Evolutionary conservation across 2,113 vertebrate genomes (phyloP).

Genomic region (Thryonomys swinderianus): DNA sequence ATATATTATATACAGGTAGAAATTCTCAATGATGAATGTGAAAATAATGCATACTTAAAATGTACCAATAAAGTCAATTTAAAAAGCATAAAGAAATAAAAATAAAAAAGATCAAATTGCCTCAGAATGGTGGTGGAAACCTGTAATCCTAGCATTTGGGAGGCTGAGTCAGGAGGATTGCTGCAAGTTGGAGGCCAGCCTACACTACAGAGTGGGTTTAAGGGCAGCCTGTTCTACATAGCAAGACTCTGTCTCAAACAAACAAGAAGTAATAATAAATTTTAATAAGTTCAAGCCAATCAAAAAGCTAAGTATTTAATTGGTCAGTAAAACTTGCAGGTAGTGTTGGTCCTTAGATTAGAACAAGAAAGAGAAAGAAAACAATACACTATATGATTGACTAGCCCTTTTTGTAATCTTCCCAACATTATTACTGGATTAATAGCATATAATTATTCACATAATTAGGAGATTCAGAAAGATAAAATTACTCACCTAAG

Average conservation of each 20-base stretch:
- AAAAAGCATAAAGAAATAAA: too few species aligned
- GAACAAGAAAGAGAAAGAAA: conserved; percentile 34
- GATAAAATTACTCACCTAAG: background rate
- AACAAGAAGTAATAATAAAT: background rate
- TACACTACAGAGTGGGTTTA: background rate
- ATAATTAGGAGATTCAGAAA: conserved; percentile 17
- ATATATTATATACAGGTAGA: too few species aligned
- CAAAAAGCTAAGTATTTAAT: background rate
- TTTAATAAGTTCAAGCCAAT: background rate
- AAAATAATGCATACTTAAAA: too few species aligned
- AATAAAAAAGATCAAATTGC: background rate
- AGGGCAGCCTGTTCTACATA: background rate
- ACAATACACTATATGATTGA: too few species aligned
- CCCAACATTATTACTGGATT: background rate
- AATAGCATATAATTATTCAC: background rate
- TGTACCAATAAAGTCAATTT: too few species aligned
- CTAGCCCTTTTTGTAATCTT: background rate
- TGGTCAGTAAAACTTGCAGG: background rate
- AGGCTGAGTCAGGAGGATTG: background rate
- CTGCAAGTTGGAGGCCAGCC: background rate
- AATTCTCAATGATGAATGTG: too few species aligned
- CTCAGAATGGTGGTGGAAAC: background rate
- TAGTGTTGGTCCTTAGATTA: background rate
- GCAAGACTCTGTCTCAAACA: background rate
- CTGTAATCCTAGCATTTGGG: background rate